A percentile compares a stretch with the other conserved stretches of the same genome.
phyloP scores from a whole-genome alignment of 1,140 invertebrate species.

The Bombus polaris region DNA sequence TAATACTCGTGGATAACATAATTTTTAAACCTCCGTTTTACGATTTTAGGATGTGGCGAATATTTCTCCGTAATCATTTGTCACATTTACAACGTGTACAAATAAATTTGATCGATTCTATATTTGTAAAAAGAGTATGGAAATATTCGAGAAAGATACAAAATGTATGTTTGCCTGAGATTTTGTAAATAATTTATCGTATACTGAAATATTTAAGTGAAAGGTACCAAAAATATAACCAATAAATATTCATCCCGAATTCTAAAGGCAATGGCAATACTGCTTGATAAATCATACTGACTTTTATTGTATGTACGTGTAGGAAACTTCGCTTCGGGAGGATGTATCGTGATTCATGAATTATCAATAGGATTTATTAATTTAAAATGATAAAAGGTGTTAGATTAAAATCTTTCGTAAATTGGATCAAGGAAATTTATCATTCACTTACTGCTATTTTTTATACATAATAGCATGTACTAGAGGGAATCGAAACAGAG shows the following conservation, averaged over 20 bases:
- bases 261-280: not conserved
- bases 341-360: not conserved
- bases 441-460: no score
- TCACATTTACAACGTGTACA: no score
- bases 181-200: not conserved
- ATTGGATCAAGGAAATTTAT: no score
- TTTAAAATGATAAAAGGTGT: not conserved
- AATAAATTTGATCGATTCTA: no score
- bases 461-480: not conserved
- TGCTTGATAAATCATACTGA: not conserved
- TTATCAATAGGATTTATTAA: not conserved
- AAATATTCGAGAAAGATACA: not conserved
- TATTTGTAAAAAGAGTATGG: no score
- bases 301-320: not conserved
- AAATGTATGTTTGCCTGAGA: not conserved
- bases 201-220: not conserved
- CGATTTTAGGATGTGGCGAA: no score
- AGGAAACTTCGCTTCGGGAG: not conserved
- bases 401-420: not conserved
- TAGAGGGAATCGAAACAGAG: not conserved
- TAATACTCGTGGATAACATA: no score
- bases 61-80: no score
- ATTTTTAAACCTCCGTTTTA: no score
- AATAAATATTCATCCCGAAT: not conserved
- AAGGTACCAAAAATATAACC: not conserved